Base-by-base conservation (phyloP, 2,113 vertebrate genomes). In the Apus apus region DNA sequence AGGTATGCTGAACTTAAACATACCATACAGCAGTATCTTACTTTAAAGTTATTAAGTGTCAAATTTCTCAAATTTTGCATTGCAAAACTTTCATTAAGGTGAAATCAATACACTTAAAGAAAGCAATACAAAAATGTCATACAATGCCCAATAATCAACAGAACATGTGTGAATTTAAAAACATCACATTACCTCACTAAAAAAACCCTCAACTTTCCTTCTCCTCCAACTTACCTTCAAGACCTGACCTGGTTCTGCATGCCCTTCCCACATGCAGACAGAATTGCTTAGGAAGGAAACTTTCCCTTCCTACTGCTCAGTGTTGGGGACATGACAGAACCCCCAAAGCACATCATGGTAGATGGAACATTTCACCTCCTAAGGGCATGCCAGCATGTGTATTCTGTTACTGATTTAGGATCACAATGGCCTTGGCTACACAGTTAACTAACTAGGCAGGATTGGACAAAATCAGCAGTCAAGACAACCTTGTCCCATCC, bases 181-280 rank as follows among this genome's bases (percentile, higher is more conserved):
- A 40, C 18, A 46, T 27, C 75, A 70, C 0, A 0, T 74, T 73
- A 76, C 80, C 74, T 83, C 76, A 30, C 86, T 84, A 85, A 72
- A 58, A 84, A 66, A 27, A 80, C 53, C 50, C 13, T 71, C 50
- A 29, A 21, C 45, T 57, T 91, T 9, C 15, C 40, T 79, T 51
- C 68, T 81, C 64, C 79, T 73, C 72, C 86, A 86, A 92, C 94
- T 97, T 93, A 93, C 93, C 96, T 92, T 92, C 80, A 58, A 34
- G 67, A 48, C 76, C 83, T 67, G 65, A 48, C 23, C 46, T 71
- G 68, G 53, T 30, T 91, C 90, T 82, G 82, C 0, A 4, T 20
- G 61, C 32, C 68, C 53, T 34, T 74, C 67, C 57, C 65, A 60
- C 38, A 38, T 1, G 29, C n/a, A 20, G 81, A 13, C 5, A 21